These are phyloP conservation scores for Xiphophorus maculatus DNA, from an alignment of 2,113 vertebrate genomes.

Conservation along the genomic window DNA sequence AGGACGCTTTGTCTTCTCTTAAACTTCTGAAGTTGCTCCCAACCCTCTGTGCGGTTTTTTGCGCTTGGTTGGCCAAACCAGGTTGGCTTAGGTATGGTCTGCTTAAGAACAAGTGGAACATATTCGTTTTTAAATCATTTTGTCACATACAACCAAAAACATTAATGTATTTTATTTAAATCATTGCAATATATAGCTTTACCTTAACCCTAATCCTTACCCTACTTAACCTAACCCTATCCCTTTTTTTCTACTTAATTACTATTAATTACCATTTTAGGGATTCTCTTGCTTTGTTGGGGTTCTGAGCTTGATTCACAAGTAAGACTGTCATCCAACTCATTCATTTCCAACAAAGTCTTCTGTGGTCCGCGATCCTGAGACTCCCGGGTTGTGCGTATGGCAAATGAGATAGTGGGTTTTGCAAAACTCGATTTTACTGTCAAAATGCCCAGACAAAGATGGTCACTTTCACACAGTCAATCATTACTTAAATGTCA, in stretches of 20 bases:
- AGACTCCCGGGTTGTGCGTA: constrained; percentile 43
- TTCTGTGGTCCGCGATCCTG: constrained; percentile 40
- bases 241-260: background rate
- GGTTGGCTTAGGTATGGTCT: constrained; percentile 51
- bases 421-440: constrained; percentile 67
- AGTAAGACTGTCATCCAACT: constrained; percentile 63
- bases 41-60: constrained; percentile 58
- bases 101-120: constrained; percentile 23
- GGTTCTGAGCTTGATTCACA: constrained; percentile 32
- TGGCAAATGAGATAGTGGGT: constrained; percentile 71
- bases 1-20: constrained; percentile 81
- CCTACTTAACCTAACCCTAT: too few relatives aligned
- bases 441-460: constrained; percentile 41
- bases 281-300: constrained; percentile 15
- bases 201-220: too few relatives aligned
- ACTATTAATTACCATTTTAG: constrained; percentile 55
- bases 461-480: background rate
- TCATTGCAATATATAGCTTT: too few relatives aligned
- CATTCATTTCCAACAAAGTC: constrained; percentile 2
- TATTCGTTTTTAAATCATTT: too few relatives aligned
- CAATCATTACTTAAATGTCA: background rate
- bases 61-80: constrained; percentile 64
- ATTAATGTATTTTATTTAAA: too few relatives aligned
- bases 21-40: constrained; percentile 68
- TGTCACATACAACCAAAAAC: too few relatives aligned